phyloP scores from a whole-genome alignment of 2,797 vertebrate species.

The Dipus sagitta region DNA sequence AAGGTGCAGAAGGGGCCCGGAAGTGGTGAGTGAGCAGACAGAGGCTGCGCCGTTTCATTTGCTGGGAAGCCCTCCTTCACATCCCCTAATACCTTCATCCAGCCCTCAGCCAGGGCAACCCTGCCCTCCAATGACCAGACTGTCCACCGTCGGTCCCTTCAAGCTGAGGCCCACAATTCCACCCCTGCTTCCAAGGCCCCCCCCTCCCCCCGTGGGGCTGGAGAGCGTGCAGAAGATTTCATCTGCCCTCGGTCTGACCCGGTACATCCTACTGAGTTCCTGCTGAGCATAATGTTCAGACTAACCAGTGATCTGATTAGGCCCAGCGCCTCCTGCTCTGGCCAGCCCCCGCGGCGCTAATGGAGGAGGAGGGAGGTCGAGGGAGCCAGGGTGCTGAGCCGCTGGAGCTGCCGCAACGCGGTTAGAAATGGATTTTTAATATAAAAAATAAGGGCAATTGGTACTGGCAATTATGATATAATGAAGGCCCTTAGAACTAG shows the following conservation, averaged over 20 bases:
- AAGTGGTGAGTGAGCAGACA: no score
- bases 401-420: conserved; percentile 63
- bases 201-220: background rate
- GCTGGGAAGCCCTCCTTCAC: no score
- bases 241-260: conserved; percentile 62
- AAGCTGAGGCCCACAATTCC: background rate
- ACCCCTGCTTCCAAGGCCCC: background rate
- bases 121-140: background rate
- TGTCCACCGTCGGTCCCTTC: background rate
- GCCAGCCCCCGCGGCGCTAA: conserved; percentile 47
- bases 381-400: conserved; percentile 54
- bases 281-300: conserved; percentile 61
- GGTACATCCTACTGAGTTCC: conserved; percentile 59
- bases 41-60: no score
- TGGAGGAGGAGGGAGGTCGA: conserved; percentile 62
- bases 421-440: conserved; percentile 77
- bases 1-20: no score
- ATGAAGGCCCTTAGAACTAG: conserved; percentile 63
- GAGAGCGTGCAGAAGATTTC: conserved; percentile 48
- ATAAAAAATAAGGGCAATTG: conserved; percentile 74
- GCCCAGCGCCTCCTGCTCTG: conserved; percentile 29
- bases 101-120: background rate
- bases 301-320: conserved; percentile 71
- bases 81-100: no score
- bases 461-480: conserved; percentile 67